Base-by-base conservation (phyloP, 1,140 invertebrate species). In the Hyles euphorbiae region DNA sequence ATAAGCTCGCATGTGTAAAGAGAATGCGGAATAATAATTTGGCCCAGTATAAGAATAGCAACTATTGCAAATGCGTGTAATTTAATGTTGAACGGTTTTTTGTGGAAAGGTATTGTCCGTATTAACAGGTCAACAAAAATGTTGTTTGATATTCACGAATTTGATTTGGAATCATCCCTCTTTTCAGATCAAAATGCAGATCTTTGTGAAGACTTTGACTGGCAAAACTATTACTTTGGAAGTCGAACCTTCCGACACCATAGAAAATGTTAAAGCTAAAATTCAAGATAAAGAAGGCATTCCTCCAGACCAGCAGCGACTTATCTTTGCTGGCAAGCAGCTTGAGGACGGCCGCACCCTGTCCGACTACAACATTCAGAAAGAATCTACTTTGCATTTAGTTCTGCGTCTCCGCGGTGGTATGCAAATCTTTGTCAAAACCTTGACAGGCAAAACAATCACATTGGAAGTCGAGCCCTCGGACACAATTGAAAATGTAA, bases 161-260 rank as follows among this genome's bases (percentile, higher is more conserved):
- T n/a, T 6, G 11, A 48, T 48, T 3, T 22, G 6, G n/a, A n/a
- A 52, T 48, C 22, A 22, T 56, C 33, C 10, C 46, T 60, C 45
- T 47, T 67, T 61, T 22, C 51, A 68, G 59, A 60, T 43, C 46
- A 76, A 56, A 58, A 68, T 76, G 69, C 66, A 68, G 53, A 72
- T 70, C 53, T 59, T 59, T 34, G 58, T 59, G 3, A 59, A 59
- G 9, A 59, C 58, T 3, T 12, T 59, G 33, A 59, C 58, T n/a
- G 58, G 58, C 7, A 59, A 59, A 7, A 59, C 58, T 33, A 59
- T 59, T 9, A 59, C 58, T 9, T 12, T 59, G 3, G 57, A 59
- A 8, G 57, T 59, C 8, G 57, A 59, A 11, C 43, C 57, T 32
- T 59, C 57, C 12, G 57, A 59, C 44, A 59, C 57, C 5, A 58